Evolutionary conservation across 1,140 invertebrate genomes (phyloP).

Genomic region (Plectrocnemia conspersa): DNA sequence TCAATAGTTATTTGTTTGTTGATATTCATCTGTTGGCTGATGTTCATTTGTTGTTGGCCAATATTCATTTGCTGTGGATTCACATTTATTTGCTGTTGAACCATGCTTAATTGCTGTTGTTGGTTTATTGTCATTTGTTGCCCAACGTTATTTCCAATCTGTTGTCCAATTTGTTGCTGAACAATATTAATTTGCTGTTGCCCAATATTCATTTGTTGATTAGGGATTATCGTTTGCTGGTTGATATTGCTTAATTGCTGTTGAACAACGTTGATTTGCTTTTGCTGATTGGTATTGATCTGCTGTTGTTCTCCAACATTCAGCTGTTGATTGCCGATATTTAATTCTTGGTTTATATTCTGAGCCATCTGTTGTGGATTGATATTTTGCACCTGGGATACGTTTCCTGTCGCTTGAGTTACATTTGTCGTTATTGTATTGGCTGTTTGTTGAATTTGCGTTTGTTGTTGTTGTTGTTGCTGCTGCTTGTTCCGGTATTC

Average conservation of each 20-base stretch:
- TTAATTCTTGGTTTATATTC: conserved; percentile 37
- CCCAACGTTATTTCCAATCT: neutral
- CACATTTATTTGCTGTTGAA: conserved; percentile 12
- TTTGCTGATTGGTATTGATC: too few relatives aligned
- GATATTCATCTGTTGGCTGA: neutral
- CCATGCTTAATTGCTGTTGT: too few relatives aligned
- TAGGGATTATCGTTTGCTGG: neutral
- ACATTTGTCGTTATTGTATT: conserved; percentile 28
- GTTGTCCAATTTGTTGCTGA: neutral
- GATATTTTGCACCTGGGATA: too few relatives aligned
- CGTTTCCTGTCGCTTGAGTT: conserved; percentile 33
- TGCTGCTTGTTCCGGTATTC: conserved; percentile 55
- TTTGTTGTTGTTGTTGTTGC: conserved; percentile 48
- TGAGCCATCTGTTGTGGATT: conserved; percentile 40
- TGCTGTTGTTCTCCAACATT: conserved; percentile 27
- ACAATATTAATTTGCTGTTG: neutral
- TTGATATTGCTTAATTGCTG: too few relatives aligned
- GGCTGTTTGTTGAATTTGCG: conserved; percentile 37
- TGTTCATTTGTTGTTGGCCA: neutral
- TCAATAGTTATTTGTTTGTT: neutral
- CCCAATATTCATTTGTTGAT: conserved; percentile 2
- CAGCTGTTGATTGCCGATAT: conserved; percentile 30
- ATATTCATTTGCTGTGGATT: conserved; percentile 10
- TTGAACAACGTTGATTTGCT: too few relatives aligned
- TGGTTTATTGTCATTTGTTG: conserved; percentile 28